Evolutionary conservation across 2,113 vertebrate species (phyloP), one percentile per base, ranked within the genome.

Genomic region (Silurus glanis): DNA sequence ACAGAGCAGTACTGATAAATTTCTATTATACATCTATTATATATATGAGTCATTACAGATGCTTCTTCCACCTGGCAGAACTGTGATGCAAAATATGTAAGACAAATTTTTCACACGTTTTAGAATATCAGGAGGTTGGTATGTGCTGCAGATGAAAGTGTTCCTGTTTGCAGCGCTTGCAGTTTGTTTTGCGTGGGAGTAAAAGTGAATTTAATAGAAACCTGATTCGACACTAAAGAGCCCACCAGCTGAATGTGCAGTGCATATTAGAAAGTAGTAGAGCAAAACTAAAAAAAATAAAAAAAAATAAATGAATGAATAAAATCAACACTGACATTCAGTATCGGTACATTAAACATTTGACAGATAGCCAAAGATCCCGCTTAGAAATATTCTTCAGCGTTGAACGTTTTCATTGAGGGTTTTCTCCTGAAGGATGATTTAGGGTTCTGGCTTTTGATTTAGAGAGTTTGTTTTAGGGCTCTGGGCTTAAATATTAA

Each of bases 1-100:
- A 45, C 17, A 61, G 78, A 80, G 21, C 56, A 61, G 25, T 45
- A 59, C 58, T 66, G 80, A 2, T 82, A 82, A n/a, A 66, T 82
- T n/a, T 66, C 23, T 66, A 23, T 66, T 51, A 13, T 51, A 66
- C n/a, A 82, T 66, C 23, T 66, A 23, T 66, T 51, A 13, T 51
- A 66, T n/a, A 82, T 66, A 2, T 47, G 45, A n/a, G n/a, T 25
- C 61, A 53, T 53, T 10, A 51, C 4, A 51, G 80, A 82, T 13
- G 6, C 21, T 82, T 51, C 47, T 25, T 66, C 37, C 23, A 51
- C 47, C 47, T 66, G 61, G 80, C 62, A 82, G 61, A 66, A 53
- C 61, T 66, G 45, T 82, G 28, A 49, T 62, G 58, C 6, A 49
- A 49, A n/a, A 80, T 47, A 45, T 23, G 16, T 47, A 62, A 47